phyloP scores from a whole-genome alignment of 2,113 vertebrate genomes.

The Heterocephalus glaber region DNA sequence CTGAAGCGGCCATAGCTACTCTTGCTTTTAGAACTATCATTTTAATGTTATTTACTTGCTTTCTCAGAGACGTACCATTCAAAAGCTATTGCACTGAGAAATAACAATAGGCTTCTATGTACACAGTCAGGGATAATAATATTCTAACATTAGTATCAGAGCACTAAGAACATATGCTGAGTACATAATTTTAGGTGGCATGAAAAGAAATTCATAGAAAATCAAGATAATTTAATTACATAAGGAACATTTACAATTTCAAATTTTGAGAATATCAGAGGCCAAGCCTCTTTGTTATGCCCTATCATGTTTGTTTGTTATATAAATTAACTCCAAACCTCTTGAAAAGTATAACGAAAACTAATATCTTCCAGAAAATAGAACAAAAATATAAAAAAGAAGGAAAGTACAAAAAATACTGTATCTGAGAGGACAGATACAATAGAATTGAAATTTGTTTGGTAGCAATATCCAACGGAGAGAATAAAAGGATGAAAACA shows the following conservation, averaged over 20 bases:
- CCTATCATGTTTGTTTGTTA: neutral
- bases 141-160: neutral
- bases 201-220: neutral
- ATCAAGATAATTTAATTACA: neutral
- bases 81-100: neutral
- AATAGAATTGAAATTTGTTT: slow-evolving; percentile 1
- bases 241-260: neutral
- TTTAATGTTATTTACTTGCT: neutral
- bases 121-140: neutral
- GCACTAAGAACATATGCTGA: neutral
- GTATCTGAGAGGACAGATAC: neutral
- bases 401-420: neutral
- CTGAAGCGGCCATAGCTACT: neutral
- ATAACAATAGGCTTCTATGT: neutral
- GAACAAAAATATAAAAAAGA: neutral
- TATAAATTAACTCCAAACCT: neutral
- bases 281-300: neutral
- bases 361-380: neutral
- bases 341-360: neutral
- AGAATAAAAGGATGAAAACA: neutral
- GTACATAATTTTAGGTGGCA: neutral
- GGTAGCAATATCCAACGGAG: neutral
- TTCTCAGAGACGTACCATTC: neutral
- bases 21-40: neutral
- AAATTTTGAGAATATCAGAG: neutral